A percentile compares a stretch with the other conserved stretches of the same genome.
These are phyloP conservation scores for Spodoptera littoralis DNA, from an alignment of 2,888 invertebrate species.

Conservation along the genomic window DNA sequence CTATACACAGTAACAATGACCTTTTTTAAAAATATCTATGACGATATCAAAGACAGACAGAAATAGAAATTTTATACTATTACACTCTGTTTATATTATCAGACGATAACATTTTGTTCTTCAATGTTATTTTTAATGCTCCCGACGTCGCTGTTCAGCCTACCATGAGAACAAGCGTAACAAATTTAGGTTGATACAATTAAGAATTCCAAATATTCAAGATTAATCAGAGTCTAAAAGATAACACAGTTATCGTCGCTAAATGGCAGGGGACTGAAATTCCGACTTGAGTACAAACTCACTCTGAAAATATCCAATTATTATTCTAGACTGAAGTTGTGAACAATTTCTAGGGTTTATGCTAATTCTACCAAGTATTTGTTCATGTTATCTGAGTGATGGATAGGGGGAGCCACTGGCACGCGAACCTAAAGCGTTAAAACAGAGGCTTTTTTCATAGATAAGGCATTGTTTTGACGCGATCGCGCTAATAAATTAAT, in stretches of 20 bases:
- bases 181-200: slow-evolving; percentile 22
- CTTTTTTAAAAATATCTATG: too few relatives aligned
- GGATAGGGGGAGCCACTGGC: slow-evolving; percentile 72
- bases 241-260: slow-evolving; percentile 34
- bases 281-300: slow-evolving; percentile 26
- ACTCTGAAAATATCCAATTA: slow-evolving; percentile 59
- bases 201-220: slow-evolving; percentile 34
- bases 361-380: slow-evolving; percentile 76
- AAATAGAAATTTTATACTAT: too few relatives aligned
- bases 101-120: not conserved
- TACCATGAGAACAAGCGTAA: slow-evolving; percentile 11
- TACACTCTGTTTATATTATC: too few relatives aligned
- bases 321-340: slow-evolving; percentile 64
- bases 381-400: slow-evolving; percentile 80
- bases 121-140: slow-evolving; percentile 3
- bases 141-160: not conserved
- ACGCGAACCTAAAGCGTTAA: slow-evolving; percentile 66
- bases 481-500: slow-evolving; percentile 52
- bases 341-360: slow-evolving; percentile 76
- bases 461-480: slow-evolving; percentile 55
- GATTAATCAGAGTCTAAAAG: slow-evolving; percentile 36
- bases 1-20: too few relatives aligned
- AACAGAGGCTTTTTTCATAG: slow-evolving; percentile 52
- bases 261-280: slow-evolving; percentile 54
- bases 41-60: too few relatives aligned